Percentiles rank a stretch among this genome's conserved stretches.
Evolutionary conservation across 2,113 vertebrate genomes (phyloP).

Genomic region (Cyprinodon variegatus): DNA sequence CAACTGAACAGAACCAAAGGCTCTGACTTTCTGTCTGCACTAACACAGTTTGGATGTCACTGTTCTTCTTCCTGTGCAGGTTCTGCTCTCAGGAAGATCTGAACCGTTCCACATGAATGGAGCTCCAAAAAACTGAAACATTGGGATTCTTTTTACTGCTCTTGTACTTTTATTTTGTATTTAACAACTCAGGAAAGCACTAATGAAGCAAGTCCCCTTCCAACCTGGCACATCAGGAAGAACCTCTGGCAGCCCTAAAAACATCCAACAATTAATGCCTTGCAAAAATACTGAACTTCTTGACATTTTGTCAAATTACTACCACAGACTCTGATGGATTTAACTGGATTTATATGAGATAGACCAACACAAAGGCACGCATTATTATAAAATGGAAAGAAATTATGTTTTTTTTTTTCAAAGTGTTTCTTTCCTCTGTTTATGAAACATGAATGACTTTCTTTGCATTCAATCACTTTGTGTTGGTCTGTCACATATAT

Average conservation of each 20-base stretch:
- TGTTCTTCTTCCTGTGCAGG: conserved; percentile 18
- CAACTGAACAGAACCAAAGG: conserved; percentile 64
- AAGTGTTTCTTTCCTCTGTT: not conserved
- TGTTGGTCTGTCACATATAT: not conserved
- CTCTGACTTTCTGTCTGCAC: conserved; percentile 43
- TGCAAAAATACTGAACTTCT: not conserved
- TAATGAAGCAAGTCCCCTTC: conserved; percentile 44
- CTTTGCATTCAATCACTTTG: not conserved
- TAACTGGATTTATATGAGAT: not conserved
- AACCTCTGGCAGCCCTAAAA: conserved; percentile 22
- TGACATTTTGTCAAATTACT: not conserved
- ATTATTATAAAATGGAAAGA: not conserved
- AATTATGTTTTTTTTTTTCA: not conserved
- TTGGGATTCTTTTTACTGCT: conserved; percentile 55
- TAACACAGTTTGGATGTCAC: conserved; percentile 38
- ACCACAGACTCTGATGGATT: not conserved
- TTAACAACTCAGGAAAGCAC: conserved; percentile 93
- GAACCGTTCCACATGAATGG: conserved; percentile 11
- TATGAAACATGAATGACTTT: not conserved
- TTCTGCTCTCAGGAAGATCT: not conserved
- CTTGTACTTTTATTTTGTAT: conserved; percentile 74
- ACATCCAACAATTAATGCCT: conserved; percentile 15
- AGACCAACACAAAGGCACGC: not conserved
- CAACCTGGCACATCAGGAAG: conserved; percentile 39
- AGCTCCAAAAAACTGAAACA: conserved; percentile 41